These are phyloP conservation scores for Chionomys nivalis DNA, from an alignment of 2,113 vertebrate species.

Conservation along the genomic window DNA sequence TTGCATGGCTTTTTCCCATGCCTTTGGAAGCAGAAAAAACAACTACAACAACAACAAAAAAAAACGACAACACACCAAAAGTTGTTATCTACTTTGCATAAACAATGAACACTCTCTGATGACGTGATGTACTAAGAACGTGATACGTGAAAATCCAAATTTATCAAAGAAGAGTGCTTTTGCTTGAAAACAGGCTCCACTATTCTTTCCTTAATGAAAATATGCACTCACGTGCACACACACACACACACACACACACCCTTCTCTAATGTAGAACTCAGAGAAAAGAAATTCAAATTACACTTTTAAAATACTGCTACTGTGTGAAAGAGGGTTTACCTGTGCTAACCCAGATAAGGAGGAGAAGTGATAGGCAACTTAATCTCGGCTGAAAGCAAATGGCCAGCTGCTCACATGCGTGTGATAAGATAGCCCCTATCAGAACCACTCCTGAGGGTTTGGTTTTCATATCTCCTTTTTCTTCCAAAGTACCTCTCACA, in stretches of 20 bases:
- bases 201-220: background rate
- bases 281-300: slow-evolving; percentile 5
- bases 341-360: slow-evolving; percentile 43
- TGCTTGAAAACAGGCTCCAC: background rate
- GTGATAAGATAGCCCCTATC: slow-evolving; percentile 72
- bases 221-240: background rate
- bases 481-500: slow-evolving; percentile 43
- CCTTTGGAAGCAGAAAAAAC: background rate
- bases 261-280: background rate
- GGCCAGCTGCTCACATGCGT: background rate
- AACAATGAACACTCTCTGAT: background rate
- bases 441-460: slow-evolving; percentile 46
- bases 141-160: background rate
- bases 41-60: background rate
- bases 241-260: background rate
- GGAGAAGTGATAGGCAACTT: background rate
- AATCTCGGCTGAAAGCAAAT: slow-evolving; percentile 40
- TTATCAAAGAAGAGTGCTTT: background rate
- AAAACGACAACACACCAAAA: background rate
- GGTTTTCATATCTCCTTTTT: slow-evolving; percentile 46
- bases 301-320: slow-evolving; percentile 41
- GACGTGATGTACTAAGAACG: background rate
- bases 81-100: background rate
- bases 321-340: slow-evolving; percentile 30
- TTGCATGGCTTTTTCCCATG: background rate